These are phyloP conservation scores for Onychostoma macrolepis DNA, from an alignment of 2,113 vertebrate species.

Conservation along the genomic window DNA sequence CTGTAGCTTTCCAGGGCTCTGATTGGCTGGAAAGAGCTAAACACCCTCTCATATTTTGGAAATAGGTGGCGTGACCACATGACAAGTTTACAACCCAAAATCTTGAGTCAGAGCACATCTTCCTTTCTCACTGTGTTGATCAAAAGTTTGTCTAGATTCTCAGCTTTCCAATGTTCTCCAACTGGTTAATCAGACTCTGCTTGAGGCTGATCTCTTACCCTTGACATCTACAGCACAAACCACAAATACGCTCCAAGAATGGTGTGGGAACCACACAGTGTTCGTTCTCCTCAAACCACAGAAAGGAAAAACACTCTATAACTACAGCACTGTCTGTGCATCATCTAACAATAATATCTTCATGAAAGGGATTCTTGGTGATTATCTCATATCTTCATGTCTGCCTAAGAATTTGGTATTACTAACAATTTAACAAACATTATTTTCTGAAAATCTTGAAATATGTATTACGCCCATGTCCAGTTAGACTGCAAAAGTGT, in stretches of 20 bases:
- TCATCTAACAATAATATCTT: background rate
- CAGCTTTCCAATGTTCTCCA: background rate
- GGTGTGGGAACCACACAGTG: conserved; percentile 4
- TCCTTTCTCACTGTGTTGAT: background rate
- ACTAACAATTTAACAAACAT: background rate
- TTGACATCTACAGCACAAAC: background rate
- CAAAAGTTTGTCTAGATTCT: background rate
- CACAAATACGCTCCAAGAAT: background rate
- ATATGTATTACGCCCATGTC: background rate
- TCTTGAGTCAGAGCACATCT: background rate
- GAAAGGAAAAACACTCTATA: background rate
- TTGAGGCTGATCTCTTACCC: background rate
- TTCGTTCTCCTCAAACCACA: background rate
- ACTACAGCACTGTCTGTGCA: background rate
- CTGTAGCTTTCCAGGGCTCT: background rate
- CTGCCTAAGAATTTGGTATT: background rate
- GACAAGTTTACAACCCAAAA: background rate
- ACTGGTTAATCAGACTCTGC: background rate
- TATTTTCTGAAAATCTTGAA: background rate
- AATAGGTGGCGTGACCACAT: background rate
- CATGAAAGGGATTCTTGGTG: background rate
- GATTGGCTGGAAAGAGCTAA: conserved; percentile 5
- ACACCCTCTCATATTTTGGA: background rate
- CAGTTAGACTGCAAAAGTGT: background rate
- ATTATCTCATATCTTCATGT: background rate